phyloP scores from a whole-genome alignment of 2,113 vertebrate species.

The Apaloderma vittatum region DNA sequence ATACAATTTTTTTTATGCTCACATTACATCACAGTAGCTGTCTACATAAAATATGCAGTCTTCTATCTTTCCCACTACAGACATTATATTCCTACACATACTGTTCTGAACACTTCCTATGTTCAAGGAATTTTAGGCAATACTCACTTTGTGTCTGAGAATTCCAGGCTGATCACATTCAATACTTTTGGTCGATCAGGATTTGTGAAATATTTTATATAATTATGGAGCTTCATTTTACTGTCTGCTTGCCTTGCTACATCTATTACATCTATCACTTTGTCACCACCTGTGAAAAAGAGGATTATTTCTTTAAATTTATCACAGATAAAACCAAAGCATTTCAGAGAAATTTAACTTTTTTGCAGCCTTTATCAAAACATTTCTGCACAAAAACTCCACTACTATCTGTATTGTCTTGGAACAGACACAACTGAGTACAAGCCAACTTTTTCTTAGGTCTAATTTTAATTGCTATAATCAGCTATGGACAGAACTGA shows the following conservation, averaged over 20 bases:
- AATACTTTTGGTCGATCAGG: slow-evolving; percentile 93
- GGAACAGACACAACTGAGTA: not conserved
- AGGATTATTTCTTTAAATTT: slow-evolving; percentile 9
- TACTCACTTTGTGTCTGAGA: slow-evolving; percentile 97
- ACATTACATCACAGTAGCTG: not conserved
- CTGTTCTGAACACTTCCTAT: not conserved
- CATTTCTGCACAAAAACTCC: not conserved
- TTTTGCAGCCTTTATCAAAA: not conserved
- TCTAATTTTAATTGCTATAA: not conserved
- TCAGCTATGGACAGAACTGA: not conserved
- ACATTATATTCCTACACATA: not conserved
- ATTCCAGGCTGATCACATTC: slow-evolving; percentile 99
- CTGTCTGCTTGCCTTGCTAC: slow-evolving; percentile 98
- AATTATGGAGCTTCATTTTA: slow-evolving; percentile 97
- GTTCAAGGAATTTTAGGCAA: not conserved
- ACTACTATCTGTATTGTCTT: not conserved
- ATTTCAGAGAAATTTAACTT: not conserved
- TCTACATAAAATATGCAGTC: not conserved
- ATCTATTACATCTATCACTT: slow-evolving; percentile 98
- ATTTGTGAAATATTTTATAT: slow-evolving; percentile 94
- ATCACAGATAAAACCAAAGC: not conserved
- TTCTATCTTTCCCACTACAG: not conserved
- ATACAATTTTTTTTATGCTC: slow-evolving; percentile 8
- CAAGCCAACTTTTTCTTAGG: not conserved
- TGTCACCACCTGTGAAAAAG: slow-evolving; percentile 88